Conservation (phyloP, 1,140 invertebrate species). For the Pseudomyrmex dendroicus region DNA sequence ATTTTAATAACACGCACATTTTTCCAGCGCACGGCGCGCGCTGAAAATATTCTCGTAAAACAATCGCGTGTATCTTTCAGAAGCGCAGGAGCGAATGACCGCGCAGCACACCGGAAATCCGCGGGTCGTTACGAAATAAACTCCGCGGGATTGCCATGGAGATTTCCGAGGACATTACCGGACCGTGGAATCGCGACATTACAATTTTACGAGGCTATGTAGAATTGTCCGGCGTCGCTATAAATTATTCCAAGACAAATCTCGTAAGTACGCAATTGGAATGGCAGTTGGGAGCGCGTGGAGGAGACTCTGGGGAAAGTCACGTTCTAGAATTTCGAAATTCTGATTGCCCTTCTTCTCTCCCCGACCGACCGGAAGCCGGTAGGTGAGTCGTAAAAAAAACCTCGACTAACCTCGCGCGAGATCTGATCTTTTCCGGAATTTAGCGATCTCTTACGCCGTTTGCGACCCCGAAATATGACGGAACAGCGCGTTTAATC, state of each 20-base stretch:
- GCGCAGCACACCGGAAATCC: neutral
- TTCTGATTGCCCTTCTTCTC: conserved; percentile 10
- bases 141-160: conserved; percentile 23
- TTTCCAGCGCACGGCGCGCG: neutral
- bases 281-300: neutral
- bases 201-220: neutral
- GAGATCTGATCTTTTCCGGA: conserved; percentile 25
- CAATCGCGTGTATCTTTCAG: neutral
- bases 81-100: neutral
- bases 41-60: conserved; percentile 13
- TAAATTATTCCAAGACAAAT: conserved; percentile 42
- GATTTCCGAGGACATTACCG: conserved; percentile 14
- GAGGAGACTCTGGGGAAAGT: conserved; percentile 7
- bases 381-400: neutral
- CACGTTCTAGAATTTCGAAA: conserved; percentile 36
- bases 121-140: conserved; percentile 12
- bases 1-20: conserved; percentile 28
- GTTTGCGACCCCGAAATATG: conserved; percentile 18
- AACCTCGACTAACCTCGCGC: conserved; percentile 8
- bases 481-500: conserved; percentile 31
- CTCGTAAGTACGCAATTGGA: neutral
- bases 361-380: neutral
- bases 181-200: conserved; percentile 6
- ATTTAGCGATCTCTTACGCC: conserved; percentile 22
- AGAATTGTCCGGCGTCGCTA: conserved; percentile 27